Evolutionary conservation across 2,888 invertebrate species (phyloP).

Genomic region (Philaethria dido): DNA sequence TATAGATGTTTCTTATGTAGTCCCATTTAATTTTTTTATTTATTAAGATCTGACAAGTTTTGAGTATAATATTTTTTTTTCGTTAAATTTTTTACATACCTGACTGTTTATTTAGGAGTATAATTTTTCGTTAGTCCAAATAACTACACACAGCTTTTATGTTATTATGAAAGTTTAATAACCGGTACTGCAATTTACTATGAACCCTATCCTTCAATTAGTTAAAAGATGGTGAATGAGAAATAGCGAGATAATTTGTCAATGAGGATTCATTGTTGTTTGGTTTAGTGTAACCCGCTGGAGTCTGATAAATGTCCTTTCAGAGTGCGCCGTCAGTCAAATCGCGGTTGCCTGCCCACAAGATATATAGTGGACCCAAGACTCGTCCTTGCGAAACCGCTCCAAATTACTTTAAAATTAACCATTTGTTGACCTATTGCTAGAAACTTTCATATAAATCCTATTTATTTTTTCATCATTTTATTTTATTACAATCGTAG

Average conservation of each 20-base stretch:
- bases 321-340: conserved; percentile 82
- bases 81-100: no score
- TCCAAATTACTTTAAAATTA: conserved; percentile 75
- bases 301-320: conserved; percentile 83
- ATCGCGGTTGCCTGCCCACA: conserved; percentile 82
- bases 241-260: conserved; percentile 80
- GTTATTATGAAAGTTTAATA: not conserved
- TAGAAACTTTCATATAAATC: not conserved
- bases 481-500: not conserved
- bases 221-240: conserved; percentile 41
- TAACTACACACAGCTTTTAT: not conserved
- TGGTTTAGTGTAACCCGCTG: conserved; percentile 82
- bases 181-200: not conserved
- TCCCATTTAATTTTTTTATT: no score
- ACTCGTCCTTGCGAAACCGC: conserved; percentile 72
- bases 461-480: not conserved
- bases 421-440: conserved; percentile 53
- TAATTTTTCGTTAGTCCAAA: no score
- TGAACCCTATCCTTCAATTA: conserved; percentile 22
- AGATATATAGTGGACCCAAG: conserved; percentile 82
- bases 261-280: conserved; percentile 83
- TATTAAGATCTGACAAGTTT: no score
- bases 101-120: no score
- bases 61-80: no score
- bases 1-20: no score